Evolutionary conservation across 2,888 invertebrate genomes (phyloP).

Genomic region (Microchrysa polita): DNA sequence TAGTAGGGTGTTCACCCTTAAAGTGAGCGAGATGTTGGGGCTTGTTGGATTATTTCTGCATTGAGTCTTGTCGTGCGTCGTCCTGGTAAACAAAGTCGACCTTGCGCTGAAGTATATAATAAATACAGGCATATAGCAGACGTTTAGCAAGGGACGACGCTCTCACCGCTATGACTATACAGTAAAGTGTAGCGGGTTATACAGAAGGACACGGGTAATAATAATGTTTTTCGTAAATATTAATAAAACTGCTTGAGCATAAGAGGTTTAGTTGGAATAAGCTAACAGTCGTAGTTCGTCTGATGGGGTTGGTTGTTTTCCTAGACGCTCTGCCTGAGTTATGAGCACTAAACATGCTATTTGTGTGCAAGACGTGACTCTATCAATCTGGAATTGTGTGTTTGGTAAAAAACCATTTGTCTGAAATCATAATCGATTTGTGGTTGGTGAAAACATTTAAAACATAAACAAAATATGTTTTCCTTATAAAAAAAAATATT

Average conservation of each 20-base stretch:
- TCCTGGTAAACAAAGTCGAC: constrained; percentile 22
- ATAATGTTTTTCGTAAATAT: constrained; percentile 24
- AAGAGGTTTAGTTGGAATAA: too few species aligned
- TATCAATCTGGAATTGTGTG: neutral
- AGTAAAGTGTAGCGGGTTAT: neutral
- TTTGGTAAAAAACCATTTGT: too few species aligned
- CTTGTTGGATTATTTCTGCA: constrained; percentile 9
- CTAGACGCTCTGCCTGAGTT: neutral
- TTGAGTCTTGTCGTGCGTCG: neutral
- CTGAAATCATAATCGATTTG: too few species aligned
- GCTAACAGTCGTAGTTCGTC: too few species aligned
- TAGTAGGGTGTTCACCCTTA: neutral
- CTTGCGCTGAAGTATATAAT: neutral
- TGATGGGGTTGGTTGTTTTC: neutral
- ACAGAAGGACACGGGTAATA: neutral
- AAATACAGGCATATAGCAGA: too few species aligned
- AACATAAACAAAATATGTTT: too few species aligned
- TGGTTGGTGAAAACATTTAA: too few species aligned
- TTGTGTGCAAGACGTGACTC: neutral
- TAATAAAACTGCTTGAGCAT: neutral
- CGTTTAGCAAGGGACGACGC: neutral
- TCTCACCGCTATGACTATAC: too few species aligned
- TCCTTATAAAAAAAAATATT: too few species aligned
- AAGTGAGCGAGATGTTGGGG: neutral
- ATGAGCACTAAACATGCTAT: neutral